These are phyloP conservation scores for Seriola dumerili DNA, from an alignment of 2,113 vertebrate species.

Conservation along the genomic window DNA sequence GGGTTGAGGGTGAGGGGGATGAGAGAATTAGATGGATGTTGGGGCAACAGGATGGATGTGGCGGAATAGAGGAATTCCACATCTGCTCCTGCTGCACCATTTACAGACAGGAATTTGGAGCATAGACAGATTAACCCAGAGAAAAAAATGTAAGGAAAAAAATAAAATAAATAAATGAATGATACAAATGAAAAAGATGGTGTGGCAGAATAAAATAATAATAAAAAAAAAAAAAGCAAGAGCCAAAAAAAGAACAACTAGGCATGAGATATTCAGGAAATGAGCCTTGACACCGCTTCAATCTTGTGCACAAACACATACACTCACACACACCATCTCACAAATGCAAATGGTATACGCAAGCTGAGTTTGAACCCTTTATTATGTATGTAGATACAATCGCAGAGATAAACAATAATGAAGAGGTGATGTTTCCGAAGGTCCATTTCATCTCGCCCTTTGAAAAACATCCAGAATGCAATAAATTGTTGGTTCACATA, in stretches of 20 bases:
- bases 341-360: slow-evolving; percentile 32
- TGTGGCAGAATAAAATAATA: neutral
- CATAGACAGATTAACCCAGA: slow-evolving; percentile 48
- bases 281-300: slow-evolving; percentile 67
- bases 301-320: slow-evolving; percentile 45
- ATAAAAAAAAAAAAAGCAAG: neutral
- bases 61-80: slow-evolving; percentile 46
- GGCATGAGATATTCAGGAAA: slow-evolving; percentile 71
- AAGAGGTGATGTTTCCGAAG: slow-evolving; percentile 24
- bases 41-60: slow-evolving; percentile 30
- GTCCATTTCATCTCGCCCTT: slow-evolving; percentile 23
- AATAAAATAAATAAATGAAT: neutral
- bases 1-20: slow-evolving; percentile 30
- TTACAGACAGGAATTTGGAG: slow-evolving; percentile 42
- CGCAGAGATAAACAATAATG: slow-evolving; percentile 31
- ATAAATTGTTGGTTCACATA: neutral
- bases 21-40: slow-evolving; percentile 42
- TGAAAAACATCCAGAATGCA: slow-evolving; percentile 2
- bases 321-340: slow-evolving; percentile 38
- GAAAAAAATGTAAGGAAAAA: neutral
- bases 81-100: slow-evolving; percentile 32
- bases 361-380: slow-evolving; percentile 32
- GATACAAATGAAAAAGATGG: slow-evolving; percentile 11
- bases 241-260: slow-evolving; percentile 52
- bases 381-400: slow-evolving; percentile 43